These are phyloP conservation scores for Chaetogeoica ovagalla DNA, from an alignment of 2,888 invertebrate species.

Conservation along the genomic window DNA sequence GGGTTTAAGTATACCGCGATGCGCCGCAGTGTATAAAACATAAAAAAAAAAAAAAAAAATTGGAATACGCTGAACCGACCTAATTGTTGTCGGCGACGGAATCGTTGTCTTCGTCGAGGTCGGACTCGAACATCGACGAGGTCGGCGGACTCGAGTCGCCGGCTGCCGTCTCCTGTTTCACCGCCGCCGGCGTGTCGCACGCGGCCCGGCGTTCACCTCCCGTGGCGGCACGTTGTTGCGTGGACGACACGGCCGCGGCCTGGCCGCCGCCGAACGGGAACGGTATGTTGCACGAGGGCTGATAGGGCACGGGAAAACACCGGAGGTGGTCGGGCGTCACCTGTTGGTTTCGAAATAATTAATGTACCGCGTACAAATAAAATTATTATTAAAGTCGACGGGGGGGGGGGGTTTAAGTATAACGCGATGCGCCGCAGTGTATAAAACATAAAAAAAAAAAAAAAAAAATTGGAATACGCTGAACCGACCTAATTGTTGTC, in stretches of 20 bases:
- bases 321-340: background rate
- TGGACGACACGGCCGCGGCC: background rate
- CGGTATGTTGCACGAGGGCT: background rate
- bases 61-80: background rate
- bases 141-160: slow-evolving; percentile 1
- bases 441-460: no score
- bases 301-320: background rate
- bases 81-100: background rate
- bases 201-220: no score
- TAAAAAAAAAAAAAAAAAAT: background rate
- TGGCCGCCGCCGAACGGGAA: background rate
- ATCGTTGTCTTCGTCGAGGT: background rate
- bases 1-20: no score
- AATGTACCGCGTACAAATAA: no score
- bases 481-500: background rate
- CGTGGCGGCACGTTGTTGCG: background rate
- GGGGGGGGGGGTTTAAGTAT: no score
- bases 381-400: no score
- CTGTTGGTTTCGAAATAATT: background rate
- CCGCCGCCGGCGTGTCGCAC: background rate
- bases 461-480: background rate
- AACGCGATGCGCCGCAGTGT: background rate
- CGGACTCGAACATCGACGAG: background rate
- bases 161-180: slow-evolving; percentile 3
- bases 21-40: background rate